A percentile compares a stretch with the other conserved stretches of the same genome.
These are phyloP conservation scores for Pachypanchax playfairii DNA, from an alignment of 2,113 vertebrate genomes.

Conservation along the genomic window DNA sequence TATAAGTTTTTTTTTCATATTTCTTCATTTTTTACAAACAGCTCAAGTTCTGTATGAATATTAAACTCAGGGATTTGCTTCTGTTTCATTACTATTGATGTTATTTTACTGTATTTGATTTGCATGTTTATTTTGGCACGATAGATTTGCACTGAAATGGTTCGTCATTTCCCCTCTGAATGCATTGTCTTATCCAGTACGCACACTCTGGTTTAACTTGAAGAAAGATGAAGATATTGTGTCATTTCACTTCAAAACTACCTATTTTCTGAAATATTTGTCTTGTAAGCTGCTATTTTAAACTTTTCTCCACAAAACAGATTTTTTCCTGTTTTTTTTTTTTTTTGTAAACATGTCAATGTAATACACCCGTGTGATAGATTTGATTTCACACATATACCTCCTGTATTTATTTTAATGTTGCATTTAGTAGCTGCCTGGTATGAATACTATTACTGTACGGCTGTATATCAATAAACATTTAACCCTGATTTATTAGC, in stretches of 20 bases:
- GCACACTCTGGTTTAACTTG: slow-evolving; percentile 32
- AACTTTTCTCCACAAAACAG: too few species aligned
- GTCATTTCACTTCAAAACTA: slow-evolving; percentile 49
- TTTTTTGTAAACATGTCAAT: slow-evolving; percentile 5
- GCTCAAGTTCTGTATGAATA: too few species aligned
- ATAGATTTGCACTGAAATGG: slow-evolving; percentile 59
- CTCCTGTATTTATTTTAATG: slow-evolving; percentile 62
- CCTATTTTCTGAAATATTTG: slow-evolving; percentile 40
- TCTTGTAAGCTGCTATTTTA: slow-evolving; percentile 19
- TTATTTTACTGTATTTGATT: too few species aligned
- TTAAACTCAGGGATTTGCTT: slow-evolving; percentile 41
- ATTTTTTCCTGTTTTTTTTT: background rate
- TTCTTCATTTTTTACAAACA: too few species aligned
- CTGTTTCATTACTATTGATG: too few species aligned
- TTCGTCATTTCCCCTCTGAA: slow-evolving; percentile 41
- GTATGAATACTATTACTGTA: slow-evolving; percentile 5
- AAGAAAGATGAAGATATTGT: slow-evolving; percentile 30
- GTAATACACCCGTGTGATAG: too few species aligned
- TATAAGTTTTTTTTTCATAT: slow-evolving; percentile 6
- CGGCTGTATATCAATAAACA: slow-evolving; percentile 57
- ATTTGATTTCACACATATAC: slow-evolving; percentile 17
- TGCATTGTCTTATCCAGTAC: slow-evolving; percentile 24
- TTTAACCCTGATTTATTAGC: slow-evolving; percentile 11
- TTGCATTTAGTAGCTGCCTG: slow-evolving; percentile 5
- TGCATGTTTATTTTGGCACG: slow-evolving; percentile 3